A percentile compares a stretch with the other conserved stretches of the same genome.
These are phyloP conservation scores for Cephus cinctus DNA, from an alignment of 1,140 invertebrate genomes.

Conservation along the genomic window DNA sequence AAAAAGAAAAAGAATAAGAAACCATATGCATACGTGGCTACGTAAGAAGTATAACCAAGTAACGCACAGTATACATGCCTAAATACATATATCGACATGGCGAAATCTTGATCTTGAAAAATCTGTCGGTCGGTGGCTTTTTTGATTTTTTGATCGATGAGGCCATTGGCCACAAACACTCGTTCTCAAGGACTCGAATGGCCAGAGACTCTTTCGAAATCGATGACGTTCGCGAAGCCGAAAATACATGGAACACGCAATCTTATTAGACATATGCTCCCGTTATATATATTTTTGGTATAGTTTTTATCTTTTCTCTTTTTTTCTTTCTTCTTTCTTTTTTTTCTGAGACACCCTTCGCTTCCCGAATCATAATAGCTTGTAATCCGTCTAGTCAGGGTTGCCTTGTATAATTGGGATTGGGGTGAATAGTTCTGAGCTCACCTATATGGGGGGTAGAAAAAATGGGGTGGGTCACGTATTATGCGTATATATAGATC, in stretches of 20 bases:
- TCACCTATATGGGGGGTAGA: constrained; percentile 33
- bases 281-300: constrained; percentile 1
- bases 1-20: no score
- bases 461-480: constrained; percentile 14
- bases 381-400: constrained; percentile 48
- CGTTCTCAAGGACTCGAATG: no score
- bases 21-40: no score
- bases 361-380: constrained; percentile 51
- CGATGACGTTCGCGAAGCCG: no score
- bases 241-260: constrained; percentile 16
- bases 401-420: constrained; percentile 37
- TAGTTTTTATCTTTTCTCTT: no score
- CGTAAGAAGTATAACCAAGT: no score
- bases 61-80: background rate
- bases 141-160: constrained; percentile 23
- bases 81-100: background rate
- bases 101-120: no score
- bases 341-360: constrained; percentile 32
- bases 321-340: constrained; percentile 31
- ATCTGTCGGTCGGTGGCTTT: background rate
- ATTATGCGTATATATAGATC: constrained; percentile 16
- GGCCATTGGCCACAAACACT: constrained; percentile 25
- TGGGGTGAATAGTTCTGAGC: constrained; percentile 37
- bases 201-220: no score
- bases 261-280: constrained; percentile 48